Conservation (phyloP, 2,888 invertebrate genomes). For the Pachycephus smyrnensis region DNA sequence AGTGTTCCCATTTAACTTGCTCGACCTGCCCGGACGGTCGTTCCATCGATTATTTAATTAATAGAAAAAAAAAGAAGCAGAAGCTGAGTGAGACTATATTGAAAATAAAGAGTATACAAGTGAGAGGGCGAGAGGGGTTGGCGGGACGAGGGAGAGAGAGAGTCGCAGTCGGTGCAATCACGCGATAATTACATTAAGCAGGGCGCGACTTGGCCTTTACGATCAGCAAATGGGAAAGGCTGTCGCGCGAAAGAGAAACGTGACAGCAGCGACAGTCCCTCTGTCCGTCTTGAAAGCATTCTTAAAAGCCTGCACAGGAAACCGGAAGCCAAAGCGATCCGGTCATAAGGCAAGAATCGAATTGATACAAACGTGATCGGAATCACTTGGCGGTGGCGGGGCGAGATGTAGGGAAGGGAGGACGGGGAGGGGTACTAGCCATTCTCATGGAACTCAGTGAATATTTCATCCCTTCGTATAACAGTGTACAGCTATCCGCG, state of each 20-base stretch:
- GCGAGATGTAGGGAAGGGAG: rapidly evolving
- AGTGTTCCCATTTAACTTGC: background rate
- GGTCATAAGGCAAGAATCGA: conserved; percentile 53
- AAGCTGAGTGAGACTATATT: background rate
- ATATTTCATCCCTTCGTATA: background rate
- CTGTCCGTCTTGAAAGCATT: conserved; percentile 19
- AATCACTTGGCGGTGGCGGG: conserved; percentile 36
- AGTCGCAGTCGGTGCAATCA: conserved; percentile 29
- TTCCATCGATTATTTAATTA: conserved; percentile 43
- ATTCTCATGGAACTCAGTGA: background rate
- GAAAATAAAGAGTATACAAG: background rate
- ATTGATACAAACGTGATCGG: conserved; percentile 60
- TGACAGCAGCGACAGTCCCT: background rate
- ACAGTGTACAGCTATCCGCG: background rate
- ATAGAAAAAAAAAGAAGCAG: conserved; percentile 13
- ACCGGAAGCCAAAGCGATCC: conserved; percentile 53
- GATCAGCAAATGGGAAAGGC: background rate
- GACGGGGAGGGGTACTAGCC: background rate
- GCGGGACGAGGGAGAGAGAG: conserved; percentile 13
- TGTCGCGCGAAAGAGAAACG: background rate
- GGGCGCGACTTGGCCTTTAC: background rate
- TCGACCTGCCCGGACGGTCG: conserved; percentile 8
- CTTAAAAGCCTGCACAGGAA: conserved; percentile 37
- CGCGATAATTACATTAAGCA: conserved; percentile 39
- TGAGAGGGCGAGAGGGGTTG: background rate